These are phyloP conservation scores for Andrena minutula DNA, from an alignment of 2,888 invertebrate genomes.

Conservation along the genomic window DNA sequence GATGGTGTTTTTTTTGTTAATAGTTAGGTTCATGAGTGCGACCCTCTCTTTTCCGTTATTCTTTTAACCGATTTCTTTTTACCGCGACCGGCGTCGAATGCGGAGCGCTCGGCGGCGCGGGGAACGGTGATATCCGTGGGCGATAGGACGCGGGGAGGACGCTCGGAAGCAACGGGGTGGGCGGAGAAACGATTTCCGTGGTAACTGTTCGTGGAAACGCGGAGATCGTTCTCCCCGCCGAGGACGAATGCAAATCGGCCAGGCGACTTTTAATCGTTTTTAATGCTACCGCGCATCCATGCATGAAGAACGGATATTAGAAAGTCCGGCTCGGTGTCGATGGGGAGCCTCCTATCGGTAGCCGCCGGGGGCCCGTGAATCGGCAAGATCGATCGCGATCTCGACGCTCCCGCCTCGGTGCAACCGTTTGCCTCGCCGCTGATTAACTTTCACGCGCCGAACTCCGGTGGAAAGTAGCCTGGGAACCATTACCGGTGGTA, in stretches of 20 bases:
- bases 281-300: constrained; percentile 44
- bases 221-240: background rate
- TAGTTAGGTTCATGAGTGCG: background rate
- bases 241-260: constrained; percentile 33
- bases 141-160: too few species aligned
- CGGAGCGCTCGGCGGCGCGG: background rate
- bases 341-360: constrained; percentile 8
- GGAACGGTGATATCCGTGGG: too few species aligned
- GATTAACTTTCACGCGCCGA: constrained; percentile 61
- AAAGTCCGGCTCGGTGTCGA: constrained; percentile 45
- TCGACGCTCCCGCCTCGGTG: constrained; percentile 18
- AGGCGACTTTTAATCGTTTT: constrained; percentile 45
- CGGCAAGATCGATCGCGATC: constrained; percentile 32
- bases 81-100: background rate
- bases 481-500: constrained; percentile 31
- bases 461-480: constrained; percentile 49
- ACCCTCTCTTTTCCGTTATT: constrained; percentile 13
- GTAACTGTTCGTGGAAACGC: background rate
- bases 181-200: too few species aligned
- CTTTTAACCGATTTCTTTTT: constrained; percentile 7
- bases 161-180: too few species aligned
- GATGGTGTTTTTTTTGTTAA: background rate
- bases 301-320: constrained; percentile 49
- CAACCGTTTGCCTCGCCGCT: constrained; percentile 31
- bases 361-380: constrained; percentile 18